Percentiles rank a stretch among this genome's conserved stretches.
Evolutionary conservation across 2,888 invertebrate species (phyloP).

Genomic region (Eristalis pertinax): DNA sequence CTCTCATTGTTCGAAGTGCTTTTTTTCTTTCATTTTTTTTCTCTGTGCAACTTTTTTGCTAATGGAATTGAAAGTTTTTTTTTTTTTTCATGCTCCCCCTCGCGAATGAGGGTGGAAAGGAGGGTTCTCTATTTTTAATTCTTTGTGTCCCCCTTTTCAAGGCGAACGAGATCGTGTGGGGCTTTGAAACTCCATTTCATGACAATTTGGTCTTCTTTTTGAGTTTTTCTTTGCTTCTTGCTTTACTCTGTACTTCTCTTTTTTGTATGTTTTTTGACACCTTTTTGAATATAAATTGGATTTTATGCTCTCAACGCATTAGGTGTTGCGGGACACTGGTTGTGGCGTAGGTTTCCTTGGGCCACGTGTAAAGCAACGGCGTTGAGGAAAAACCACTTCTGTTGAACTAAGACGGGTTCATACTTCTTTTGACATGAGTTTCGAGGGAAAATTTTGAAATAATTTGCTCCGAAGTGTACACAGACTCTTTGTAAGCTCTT

Average conservation of each 20-base stretch:
- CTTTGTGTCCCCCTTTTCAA: slow-evolving; percentile 61
- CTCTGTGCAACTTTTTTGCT: slow-evolving; percentile 39
- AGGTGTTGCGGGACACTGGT: slow-evolving; percentile 64
- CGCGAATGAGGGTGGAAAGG: slow-evolving; percentile 25
- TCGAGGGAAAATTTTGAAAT: slow-evolving; percentile 47
- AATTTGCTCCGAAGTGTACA: slow-evolving; percentile 36
- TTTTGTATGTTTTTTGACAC: slow-evolving; percentile 66
- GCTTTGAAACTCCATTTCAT: slow-evolving; percentile 70
- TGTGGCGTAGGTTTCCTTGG: slow-evolving; percentile 39
- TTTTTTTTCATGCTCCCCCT: slow-evolving; percentile 33
- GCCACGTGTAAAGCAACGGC: slow-evolving; percentile 2
- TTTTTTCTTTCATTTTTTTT: neutral
- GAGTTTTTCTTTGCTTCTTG: slow-evolving; percentile 12
- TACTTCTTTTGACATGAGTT: slow-evolving; percentile 51
- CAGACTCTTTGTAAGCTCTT: slow-evolving; percentile 30
- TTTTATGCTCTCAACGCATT: slow-evolving; percentile 75
- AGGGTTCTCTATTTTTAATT: slow-evolving; percentile 62
- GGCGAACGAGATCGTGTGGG: slow-evolving; percentile 46
- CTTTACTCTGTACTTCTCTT: neutral
- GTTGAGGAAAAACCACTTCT: slow-evolving; percentile 18
- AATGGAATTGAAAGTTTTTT: slow-evolving; percentile 66
- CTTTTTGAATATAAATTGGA: slow-evolving; percentile 81
- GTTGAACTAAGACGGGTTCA: neutral
- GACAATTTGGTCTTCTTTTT: slow-evolving; percentile 67
- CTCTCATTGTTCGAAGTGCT: slow-evolving; percentile 33